Evolutionary conservation across 2,113 vertebrate species (phyloP).

Genomic region (Dicrurus megarhynchus): DNA sequence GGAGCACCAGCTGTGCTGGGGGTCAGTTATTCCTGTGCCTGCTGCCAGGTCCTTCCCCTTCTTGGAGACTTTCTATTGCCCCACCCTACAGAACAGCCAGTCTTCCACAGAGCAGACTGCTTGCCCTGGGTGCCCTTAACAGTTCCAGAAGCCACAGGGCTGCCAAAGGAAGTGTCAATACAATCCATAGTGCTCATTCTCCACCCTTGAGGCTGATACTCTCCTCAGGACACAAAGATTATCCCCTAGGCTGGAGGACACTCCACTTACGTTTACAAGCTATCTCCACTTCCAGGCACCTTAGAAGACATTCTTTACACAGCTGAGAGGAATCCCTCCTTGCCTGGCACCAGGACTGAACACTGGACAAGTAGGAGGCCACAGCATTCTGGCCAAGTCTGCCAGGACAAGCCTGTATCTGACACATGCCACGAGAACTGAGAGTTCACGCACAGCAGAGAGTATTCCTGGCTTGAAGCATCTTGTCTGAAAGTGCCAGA

Average conservation of each 20-base stretch:
- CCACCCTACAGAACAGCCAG: fast-evolving
- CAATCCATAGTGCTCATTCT: not conserved
- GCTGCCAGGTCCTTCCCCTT: not conserved
- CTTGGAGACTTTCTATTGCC: fast-evolving
- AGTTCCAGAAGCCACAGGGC: not conserved
- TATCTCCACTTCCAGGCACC: not conserved
- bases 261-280: not conserved
- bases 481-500: not conserved
- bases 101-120: fast-evolving
- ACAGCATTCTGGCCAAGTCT: not conserved
- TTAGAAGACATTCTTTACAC: not conserved
- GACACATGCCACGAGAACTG: not conserved
- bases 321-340: not conserved
- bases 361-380: not conserved
- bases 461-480: not conserved
- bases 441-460: not conserved
- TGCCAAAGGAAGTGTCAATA: not conserved
- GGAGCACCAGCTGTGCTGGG: not conserved
- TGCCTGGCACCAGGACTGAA: fast-evolving
- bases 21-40: not conserved
- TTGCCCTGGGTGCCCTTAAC: not conserved
- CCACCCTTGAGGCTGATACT: not conserved
- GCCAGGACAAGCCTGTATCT: not conserved
- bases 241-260: not conserved
- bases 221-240: not conserved